phyloP scores from a whole-genome alignment of 2,797 vertebrate species.

The Hozukius guyotensis region DNA sequence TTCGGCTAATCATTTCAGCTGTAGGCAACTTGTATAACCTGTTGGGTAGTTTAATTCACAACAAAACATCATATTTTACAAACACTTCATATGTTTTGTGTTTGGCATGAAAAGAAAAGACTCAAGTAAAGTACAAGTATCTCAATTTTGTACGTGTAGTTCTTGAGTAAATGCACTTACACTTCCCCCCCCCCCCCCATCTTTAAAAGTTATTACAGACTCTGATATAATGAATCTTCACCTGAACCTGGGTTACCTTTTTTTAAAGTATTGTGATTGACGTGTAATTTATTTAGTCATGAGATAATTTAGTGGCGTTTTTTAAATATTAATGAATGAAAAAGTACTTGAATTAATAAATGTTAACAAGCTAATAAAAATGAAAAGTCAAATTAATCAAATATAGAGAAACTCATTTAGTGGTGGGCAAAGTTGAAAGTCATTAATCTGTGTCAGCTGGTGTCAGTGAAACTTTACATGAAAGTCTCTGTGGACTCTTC shows the following conservation, averaged over 20 bases:
- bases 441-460: neutral
- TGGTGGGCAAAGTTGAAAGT: neutral
- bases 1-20: too few species aligned
- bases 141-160: too few species aligned
- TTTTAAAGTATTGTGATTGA: neutral
- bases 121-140: too few species aligned
- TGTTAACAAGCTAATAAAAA: slow-evolving; percentile 14
- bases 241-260: neutral
- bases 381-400: neutral
- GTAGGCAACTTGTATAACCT: too few species aligned
- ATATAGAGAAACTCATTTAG: neutral
- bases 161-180: too few species aligned
- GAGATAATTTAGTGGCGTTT: neutral
- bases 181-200: too few species aligned
- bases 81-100: too few species aligned
- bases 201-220: too few species aligned
- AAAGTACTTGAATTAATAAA: neutral
- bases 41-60: too few species aligned
- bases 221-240: neutral
- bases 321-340: neutral
- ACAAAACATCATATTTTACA: too few species aligned
- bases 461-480: neutral
- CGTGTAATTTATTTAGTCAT: neutral
- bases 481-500: accelerated
- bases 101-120: too few species aligned